Evolutionary conservation across 2,888 invertebrate species (phyloP), one percentile per base, ranked within the genome.

Genomic region (Acrobeloides nanus): DNA sequence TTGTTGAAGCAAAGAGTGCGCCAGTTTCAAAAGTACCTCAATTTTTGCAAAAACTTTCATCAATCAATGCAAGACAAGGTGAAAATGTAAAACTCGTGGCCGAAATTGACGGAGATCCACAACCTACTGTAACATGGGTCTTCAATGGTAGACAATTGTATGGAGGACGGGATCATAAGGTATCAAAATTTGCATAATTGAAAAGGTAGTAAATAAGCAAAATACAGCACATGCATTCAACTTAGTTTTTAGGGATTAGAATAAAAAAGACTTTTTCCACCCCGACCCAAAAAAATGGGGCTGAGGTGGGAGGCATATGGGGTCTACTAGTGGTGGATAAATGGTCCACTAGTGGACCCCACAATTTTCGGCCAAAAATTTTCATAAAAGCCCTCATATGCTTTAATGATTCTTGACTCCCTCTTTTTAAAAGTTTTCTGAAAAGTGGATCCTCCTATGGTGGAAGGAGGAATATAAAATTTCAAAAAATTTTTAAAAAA

Each of bases 51-150:
- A 65, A 68, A 40, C 53, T 72, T 20, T 52, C 57, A 17, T 60
- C 69, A 27, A 67, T 72, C 37, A 59, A 62, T 33, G 71, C 68
- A 21, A 48, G 71, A 38, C 60, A 60, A 33, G 67, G 66, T 43
- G 54, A 59, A 43, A 67, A 64, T 17, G 67, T 66, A 17, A 70
- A 65, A 50, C 66, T 73, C 50, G 57, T 57, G 18, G 66, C 61
- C 21, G 53, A 59, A 26, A 52, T 73, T 25, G 66, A 64, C 38
- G 73, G 72, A 27, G 57, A 61, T 20, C 73, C 73, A 7, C 50
- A 56, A 43, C 73, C 73, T 17, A 61, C 57, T 3, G 65, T 73
- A 10, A 38, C 50, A 15, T 73, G 73, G 73, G 53, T 59, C 7
- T 64, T 61, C 56, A 73, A 73, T 47, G 71, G 71, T 46, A 55